phyloP scores from a whole-genome alignment of 2,113 vertebrate species.

The Corythoichthys intestinalis region DNA sequence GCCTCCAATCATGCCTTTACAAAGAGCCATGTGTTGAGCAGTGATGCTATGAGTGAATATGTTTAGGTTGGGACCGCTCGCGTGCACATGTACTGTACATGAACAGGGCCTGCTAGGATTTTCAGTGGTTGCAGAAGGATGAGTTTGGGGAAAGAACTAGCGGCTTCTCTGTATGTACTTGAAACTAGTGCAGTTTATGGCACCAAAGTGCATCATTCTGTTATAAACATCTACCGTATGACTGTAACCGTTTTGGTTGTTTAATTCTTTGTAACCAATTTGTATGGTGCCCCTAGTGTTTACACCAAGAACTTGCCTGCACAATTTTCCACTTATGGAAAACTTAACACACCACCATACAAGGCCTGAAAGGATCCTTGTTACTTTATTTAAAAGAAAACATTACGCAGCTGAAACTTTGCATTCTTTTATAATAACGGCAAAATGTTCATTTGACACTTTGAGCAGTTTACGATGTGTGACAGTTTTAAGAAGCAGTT shows the following conservation, averaged over 20 bases:
- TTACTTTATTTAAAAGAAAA: constrained; percentile 74
- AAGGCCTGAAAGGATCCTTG: constrained; percentile 69
- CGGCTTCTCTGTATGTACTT: constrained; percentile 55
- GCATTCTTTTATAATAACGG: constrained; percentile 46
- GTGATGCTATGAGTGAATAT: constrained; percentile 68
- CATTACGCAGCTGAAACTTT: constrained; percentile 69
- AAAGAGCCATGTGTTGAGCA: constrained; percentile 72
- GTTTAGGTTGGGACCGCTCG: constrained; percentile 59
- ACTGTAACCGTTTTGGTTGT: constrained; percentile 17
- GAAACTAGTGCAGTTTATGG: constrained; percentile 50
- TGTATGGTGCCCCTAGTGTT: neutral
- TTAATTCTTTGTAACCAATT: constrained; percentile 3
- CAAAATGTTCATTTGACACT: constrained; percentile 25
- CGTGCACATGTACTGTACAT: constrained; percentile 24
- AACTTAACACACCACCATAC: constrained; percentile 55
- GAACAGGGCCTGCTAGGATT: constrained; percentile 6
- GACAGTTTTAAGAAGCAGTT: constrained; percentile 13
- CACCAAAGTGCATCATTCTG: constrained; percentile 50
- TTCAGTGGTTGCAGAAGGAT: constrained; percentile 23
- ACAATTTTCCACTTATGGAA: constrained; percentile 36
- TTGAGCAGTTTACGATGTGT: constrained; percentile 10
- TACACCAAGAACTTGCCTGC: neutral
- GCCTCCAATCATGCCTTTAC: constrained; percentile 60
- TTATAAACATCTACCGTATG: constrained; percentile 20
- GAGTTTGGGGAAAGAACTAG: constrained; percentile 44